phyloP scores from a whole-genome alignment of 2,888 invertebrate species.

The Calliopum simillimum region DNA sequence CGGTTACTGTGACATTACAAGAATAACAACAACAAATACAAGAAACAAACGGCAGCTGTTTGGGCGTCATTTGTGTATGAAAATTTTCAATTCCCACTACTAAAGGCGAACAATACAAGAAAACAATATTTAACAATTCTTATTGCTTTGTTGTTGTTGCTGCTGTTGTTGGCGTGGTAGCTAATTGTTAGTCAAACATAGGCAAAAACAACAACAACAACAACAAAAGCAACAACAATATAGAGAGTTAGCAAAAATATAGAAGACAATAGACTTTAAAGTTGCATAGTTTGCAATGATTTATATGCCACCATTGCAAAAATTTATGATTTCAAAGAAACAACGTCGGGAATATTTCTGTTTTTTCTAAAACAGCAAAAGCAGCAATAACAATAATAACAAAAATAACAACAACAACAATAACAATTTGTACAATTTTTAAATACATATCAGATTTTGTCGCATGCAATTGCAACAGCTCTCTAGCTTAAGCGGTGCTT shows the following conservation, averaged over 20 bases:
- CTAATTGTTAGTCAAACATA: constrained; percentile 17
- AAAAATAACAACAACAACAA: constrained; percentile 6
- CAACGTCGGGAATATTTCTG: constrained; percentile 18
- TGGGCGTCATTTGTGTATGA: too few relatives aligned
- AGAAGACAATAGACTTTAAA: background rate
- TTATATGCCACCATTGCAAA: constrained; percentile 16
- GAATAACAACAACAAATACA: too few relatives aligned
- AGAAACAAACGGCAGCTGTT: too few relatives aligned
- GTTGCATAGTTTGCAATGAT: constrained; percentile 19
- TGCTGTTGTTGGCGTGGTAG: constrained; percentile 12
- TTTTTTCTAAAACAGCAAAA: too few relatives aligned
- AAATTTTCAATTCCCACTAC: constrained; percentile 3
- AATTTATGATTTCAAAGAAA: background rate
- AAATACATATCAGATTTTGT: constrained; percentile 26
- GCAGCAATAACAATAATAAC: background rate
- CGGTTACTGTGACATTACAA: too few relatives aligned
- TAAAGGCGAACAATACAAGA: too few relatives aligned
- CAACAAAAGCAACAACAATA: background rate
- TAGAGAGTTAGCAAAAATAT: background rate
- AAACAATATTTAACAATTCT: background rate
- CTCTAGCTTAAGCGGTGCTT: too few relatives aligned
- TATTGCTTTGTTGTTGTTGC: background rate
- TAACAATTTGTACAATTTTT: background rate
- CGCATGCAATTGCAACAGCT: constrained; percentile 32
- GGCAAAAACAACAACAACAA: constrained; percentile 2